Percentiles rank a stretch among this genome's conserved stretches.
Evolutionary conservation across 2,797 vertebrate genomes (phyloP).

Genomic region (Periophthalmus magnuspinnatus): DNA sequence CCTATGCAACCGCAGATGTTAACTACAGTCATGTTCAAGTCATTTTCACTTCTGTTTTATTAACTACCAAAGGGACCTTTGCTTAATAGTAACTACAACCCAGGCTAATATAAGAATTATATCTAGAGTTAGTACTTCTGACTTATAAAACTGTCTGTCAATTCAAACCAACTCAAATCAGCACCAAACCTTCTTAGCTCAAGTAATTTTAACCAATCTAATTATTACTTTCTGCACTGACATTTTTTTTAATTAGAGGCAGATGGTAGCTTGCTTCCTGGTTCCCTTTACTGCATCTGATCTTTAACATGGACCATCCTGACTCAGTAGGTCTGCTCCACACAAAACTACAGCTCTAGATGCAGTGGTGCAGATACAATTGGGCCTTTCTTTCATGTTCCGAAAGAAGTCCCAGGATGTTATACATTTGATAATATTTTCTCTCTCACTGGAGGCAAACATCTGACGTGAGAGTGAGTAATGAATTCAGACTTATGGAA

Average conservation of each 20-base stretch:
- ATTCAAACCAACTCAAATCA: no score
- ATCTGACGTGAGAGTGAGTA: background rate
- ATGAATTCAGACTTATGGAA: conserved; percentile 10
- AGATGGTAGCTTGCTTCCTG: background rate
- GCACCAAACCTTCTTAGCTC: background rate
- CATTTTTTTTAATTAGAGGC: no score
- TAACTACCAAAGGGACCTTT: background rate
- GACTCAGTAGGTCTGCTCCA: background rate
- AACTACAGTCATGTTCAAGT: background rate
- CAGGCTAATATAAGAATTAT: background rate
- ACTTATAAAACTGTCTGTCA: no score
- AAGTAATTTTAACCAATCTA: background rate
- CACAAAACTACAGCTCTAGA: background rate
- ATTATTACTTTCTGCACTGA: background rate
- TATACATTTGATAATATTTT: conserved; percentile 28
- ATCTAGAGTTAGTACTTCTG: background rate
- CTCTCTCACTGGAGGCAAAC: conserved; percentile 14
- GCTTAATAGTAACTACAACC: background rate
- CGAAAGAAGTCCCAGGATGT: conserved; percentile 4
- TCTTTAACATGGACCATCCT: background rate
- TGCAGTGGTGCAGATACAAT: conserved; percentile 22
- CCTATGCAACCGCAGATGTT: conserved; percentile 2
- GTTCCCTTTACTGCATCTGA: background rate
- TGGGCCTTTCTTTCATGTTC: conserved; percentile 9
- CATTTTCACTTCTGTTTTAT: background rate